Percentiles rank a stretch among this genome's conserved stretches.
phyloP scores from a whole-genome alignment of 2,888 invertebrate genomes.

The Mechanitis messenoides region DNA sequence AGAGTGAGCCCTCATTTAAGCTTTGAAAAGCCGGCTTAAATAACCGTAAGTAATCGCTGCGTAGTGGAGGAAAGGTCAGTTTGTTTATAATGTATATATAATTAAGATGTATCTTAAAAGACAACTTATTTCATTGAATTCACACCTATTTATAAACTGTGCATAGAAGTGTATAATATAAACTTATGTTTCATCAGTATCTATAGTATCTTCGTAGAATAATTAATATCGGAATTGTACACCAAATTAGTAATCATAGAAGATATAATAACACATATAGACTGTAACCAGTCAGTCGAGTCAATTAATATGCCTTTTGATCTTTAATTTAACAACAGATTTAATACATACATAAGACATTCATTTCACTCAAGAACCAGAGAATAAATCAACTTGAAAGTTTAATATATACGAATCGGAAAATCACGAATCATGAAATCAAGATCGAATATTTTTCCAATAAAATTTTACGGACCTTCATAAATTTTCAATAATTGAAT shows the following conservation, averaged over 20 bases:
- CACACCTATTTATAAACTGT: no score
- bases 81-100: background rate
- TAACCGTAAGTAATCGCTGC: conserved; percentile 12
- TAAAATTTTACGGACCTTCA: conserved; percentile 62
- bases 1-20: conserved; percentile 12
- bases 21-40: conserved; percentile 16
- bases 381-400: conserved; percentile 12
- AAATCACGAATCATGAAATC: conserved; percentile 43
- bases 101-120: background rate
- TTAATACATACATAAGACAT: background rate
- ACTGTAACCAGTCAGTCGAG: no score
- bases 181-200: no score
- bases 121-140: no score
- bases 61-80: conserved; percentile 10
- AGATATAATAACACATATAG: no score
- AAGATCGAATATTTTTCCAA: conserved; percentile 56
- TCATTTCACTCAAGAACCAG: background rate
- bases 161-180: no score
- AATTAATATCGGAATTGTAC: no score
- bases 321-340: background rate
- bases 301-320: no score
- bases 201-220: no score
- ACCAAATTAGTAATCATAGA: no score
- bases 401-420: conserved; percentile 53
- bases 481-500: conserved; percentile 70